phyloP scores from a whole-genome alignment of 2,888 invertebrate species.

The Drosophila setosimentum region DNA sequence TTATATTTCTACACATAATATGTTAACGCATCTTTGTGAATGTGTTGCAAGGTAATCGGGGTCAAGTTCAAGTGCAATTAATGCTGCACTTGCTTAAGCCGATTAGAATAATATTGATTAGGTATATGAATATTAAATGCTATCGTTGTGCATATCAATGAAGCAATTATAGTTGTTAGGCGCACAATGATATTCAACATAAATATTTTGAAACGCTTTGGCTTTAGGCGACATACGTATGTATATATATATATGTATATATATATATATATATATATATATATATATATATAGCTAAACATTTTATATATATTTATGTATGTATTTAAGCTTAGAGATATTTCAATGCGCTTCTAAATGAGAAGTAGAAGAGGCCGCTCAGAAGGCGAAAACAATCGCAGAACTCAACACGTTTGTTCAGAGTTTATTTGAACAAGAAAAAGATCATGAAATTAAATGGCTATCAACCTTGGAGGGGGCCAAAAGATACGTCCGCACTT shows the following conservation, averaged over 20 bases:
- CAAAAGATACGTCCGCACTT: constrained; percentile 75
- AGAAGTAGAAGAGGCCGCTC: constrained; percentile 40
- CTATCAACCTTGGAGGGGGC: constrained; percentile 65
- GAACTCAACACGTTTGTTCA: constrained; percentile 65
- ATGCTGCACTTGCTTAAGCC: constrained; percentile 18
- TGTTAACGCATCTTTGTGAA: background rate
- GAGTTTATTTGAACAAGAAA: constrained; percentile 62
- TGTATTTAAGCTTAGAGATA: constrained; percentile 31
- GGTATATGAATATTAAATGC: background rate
- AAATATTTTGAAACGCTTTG: constrained; percentile 28
- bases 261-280: background rate
- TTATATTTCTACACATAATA: background rate
- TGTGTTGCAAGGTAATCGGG: background rate
- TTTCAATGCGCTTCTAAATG: constrained; percentile 44
- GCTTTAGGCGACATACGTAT: constrained; percentile 25
- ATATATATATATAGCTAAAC: constrained; percentile 1
- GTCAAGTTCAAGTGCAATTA: constrained; percentile 35
- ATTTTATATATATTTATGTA: constrained; percentile 2
- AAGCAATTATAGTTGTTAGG: constrained; percentile 57
- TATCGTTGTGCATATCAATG: constrained; percentile 62
- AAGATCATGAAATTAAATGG: constrained; percentile 76
- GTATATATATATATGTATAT: constrained; percentile 3
- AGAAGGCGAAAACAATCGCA: constrained; percentile 54
- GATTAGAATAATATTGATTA: constrained; percentile 10
- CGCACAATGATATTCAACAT: constrained; percentile 47